phyloP scores from a whole-genome alignment of 2,888 invertebrate genomes.

The Cetonia aurata region DNA sequence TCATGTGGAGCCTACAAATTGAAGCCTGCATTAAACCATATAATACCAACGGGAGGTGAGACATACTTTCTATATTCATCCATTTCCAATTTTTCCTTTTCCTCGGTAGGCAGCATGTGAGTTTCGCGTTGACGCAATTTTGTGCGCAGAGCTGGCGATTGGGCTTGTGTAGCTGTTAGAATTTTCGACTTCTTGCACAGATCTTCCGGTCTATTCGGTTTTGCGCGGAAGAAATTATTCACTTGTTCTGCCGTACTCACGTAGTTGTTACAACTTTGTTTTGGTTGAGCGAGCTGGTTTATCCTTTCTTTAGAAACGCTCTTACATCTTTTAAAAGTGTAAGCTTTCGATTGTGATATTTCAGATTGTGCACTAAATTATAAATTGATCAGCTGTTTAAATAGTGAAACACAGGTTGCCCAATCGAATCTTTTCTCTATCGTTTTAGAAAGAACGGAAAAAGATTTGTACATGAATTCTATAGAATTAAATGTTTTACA shows the following conservation, averaged over 20 bases:
- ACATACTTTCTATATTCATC: conserved; percentile 74
- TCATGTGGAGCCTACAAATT: conserved; percentile 71
- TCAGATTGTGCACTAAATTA: no score
- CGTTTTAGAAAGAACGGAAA: no score
- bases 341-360: not conserved
- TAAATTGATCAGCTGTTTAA: no score
- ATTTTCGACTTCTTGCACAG: conserved; percentile 16
- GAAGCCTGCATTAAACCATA: conserved; percentile 23
- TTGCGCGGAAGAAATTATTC: conserved; percentile 68
- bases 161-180: conserved; percentile 65
- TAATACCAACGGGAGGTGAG: not conserved
- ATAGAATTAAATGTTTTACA: no score
- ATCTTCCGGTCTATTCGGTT: conserved; percentile 51
- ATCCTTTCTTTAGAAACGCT: conserved; percentile 50
- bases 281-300: conserved; percentile 55
- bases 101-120: conserved; percentile 71
- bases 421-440: no score
- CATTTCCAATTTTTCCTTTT: conserved; percentile 73
- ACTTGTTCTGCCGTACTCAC: conserved; percentile 71
- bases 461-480: no score
- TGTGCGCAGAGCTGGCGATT: conserved; percentile 71
- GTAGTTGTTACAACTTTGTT: conserved; percentile 57
- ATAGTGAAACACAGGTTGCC: no score
- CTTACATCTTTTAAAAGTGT: not conserved
- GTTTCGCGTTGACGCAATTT: conserved; percentile 70